Conservation (phyloP, 2,797 vertebrate genomes). For the Orestias chungarensis region DNA sequence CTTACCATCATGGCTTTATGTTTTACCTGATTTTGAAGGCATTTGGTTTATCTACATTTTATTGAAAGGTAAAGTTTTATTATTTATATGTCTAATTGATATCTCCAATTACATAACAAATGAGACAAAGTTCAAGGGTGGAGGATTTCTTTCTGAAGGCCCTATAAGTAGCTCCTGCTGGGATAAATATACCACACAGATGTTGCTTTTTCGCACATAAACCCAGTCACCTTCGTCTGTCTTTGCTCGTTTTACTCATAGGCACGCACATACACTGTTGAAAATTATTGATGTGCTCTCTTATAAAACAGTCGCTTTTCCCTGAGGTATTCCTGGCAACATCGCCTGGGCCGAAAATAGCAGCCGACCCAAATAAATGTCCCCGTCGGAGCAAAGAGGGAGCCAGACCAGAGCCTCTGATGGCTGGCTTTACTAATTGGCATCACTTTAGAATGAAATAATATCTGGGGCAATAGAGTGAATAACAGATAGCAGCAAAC, state of each 20-base stretch:
- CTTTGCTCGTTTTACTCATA: slow-evolving; percentile 24
- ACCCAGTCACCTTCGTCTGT: slow-evolving; percentile 61
- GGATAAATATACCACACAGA: slow-evolving; percentile 9
- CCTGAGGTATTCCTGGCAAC: slow-evolving; percentile 83
- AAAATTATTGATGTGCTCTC: slow-evolving; percentile 83
- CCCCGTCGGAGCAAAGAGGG: slow-evolving; percentile 69
- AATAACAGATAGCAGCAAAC: slow-evolving; percentile 58
- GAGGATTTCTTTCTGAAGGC: too few species aligned
- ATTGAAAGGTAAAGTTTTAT: too few species aligned
- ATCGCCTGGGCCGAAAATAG: slow-evolving; percentile 80
- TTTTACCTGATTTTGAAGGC: neutral
- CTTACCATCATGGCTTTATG: neutral
- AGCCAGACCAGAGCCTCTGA: slow-evolving; percentile 77
- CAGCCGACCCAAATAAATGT: slow-evolving; percentile 83
- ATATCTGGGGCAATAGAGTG: slow-evolving; percentile 76
- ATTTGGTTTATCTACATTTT: neutral
- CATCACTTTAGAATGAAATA: slow-evolving; percentile 74
- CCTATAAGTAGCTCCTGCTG: neutral
- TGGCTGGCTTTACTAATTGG: slow-evolving; percentile 75
- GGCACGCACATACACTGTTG: slow-evolving; percentile 60
- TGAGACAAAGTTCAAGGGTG: neutral
- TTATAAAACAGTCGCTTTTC: slow-evolving; percentile 81
- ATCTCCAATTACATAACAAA: neutral
- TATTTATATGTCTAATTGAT: too few species aligned
- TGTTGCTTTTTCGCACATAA: too few species aligned